phyloP scores from a whole-genome alignment of 2,888 invertebrate species.

The Eremobia ochroleuca region DNA sequence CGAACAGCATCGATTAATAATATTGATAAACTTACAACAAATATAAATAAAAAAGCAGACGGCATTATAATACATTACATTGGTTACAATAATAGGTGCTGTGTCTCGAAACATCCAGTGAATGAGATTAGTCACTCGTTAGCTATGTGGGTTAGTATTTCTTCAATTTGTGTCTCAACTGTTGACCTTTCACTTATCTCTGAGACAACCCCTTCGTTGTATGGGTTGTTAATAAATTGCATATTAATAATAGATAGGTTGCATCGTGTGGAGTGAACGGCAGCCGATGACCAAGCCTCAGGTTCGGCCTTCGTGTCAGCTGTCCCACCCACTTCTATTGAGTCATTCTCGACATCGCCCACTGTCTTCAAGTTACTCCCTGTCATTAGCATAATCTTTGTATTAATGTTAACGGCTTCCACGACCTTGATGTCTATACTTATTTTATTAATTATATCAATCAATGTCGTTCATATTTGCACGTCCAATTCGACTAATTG shows the following conservation, averaged over 20 bases:
- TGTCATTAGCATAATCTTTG: constrained; percentile 83
- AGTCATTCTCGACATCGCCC: constrained; percentile 83
- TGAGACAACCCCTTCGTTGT: constrained; percentile 54
- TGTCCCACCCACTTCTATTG: constrained; percentile 84
- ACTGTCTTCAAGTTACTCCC: constrained; percentile 74
- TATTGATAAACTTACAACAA: constrained; percentile 24
- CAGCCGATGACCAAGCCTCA: constrained; percentile 82
- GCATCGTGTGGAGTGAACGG: constrained; percentile 69
- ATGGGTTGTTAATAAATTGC: constrained; percentile 52
- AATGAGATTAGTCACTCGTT: constrained; percentile 62
- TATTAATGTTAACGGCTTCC: constrained; percentile 80
- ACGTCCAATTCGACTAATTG: constrained; percentile 34
- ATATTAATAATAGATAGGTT: constrained; percentile 58
- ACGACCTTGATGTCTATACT: constrained; percentile 79
- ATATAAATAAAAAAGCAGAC: constrained; percentile 35
- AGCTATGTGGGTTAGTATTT: constrained; percentile 66
- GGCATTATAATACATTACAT: constrained; percentile 44
- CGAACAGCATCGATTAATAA: constrained; percentile 24
- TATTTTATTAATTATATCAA: constrained; percentile 69
- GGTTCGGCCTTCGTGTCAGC: constrained; percentile 80
- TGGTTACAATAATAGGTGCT: constrained; percentile 55
- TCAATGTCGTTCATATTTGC: constrained; percentile 63
- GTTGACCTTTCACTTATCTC: constrained; percentile 66
- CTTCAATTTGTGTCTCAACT: constrained; percentile 56
- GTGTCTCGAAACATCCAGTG: constrained; percentile 54